These are phyloP conservation scores for Lutjanus campechanus DNA, from an alignment of 2,797 vertebrate genomes.

Conservation along the genomic window DNA sequence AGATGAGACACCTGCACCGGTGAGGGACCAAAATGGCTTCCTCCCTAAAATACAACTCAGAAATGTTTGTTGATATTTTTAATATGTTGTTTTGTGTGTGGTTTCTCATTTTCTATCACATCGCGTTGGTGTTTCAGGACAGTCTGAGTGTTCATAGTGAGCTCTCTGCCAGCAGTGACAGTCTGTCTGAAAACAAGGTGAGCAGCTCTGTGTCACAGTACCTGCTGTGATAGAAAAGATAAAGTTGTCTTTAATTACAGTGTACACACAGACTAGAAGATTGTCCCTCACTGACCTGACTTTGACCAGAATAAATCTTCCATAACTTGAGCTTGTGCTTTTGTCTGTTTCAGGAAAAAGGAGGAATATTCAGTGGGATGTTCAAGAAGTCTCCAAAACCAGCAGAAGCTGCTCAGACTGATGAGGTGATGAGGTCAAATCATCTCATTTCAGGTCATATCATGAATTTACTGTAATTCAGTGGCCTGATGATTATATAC, in stretches of 20 bases:
- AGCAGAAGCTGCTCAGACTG: slow-evolving; percentile 38
- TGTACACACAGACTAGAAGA: slow-evolving; percentile 15
- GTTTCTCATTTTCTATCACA: background rate
- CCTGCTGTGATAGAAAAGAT: background rate
- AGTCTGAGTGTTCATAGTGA: slow-evolving; percentile 34
- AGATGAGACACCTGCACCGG: slow-evolving; percentile 45
- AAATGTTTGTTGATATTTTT: background rate
- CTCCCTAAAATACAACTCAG: background rate
- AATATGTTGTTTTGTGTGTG: background rate
- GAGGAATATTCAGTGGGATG: slow-evolving; percentile 64
- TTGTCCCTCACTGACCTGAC: background rate
- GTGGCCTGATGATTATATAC: background rate
- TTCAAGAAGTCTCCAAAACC: slow-evolving; percentile 72
- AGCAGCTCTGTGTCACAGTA: slow-evolving; percentile 10
- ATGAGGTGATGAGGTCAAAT: slow-evolving; percentile 44
- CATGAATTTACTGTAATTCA: background rate
- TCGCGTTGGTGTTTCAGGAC: slow-evolving; percentile 53
- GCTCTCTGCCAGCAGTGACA: slow-evolving; percentile 71
- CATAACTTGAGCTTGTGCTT: background rate
- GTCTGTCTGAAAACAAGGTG: slow-evolving; percentile 73
- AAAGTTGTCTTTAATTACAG: background rate
- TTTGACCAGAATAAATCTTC: background rate
- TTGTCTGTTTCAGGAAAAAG: slow-evolving; percentile 66
- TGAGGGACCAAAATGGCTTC: slow-evolving; percentile 4
- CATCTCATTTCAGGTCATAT: background rate